Percentiles rank a stretch among this genome's conserved stretches.
Conservation (phyloP, 2,888 invertebrate species). For the Lepidochitona cinerea region DNA sequence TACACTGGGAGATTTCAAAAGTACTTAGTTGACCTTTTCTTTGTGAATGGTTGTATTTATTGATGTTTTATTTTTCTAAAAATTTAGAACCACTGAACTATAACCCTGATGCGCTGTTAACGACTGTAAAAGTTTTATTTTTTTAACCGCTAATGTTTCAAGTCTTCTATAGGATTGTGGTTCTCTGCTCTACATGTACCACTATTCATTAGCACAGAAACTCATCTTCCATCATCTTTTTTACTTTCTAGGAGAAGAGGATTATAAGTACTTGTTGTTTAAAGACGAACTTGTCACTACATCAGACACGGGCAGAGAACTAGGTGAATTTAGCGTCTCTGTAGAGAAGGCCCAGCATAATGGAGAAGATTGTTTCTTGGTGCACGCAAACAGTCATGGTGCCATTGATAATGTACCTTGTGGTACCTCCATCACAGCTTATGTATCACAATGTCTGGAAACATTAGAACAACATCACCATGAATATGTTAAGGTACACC, state of each 20-base stretch:
- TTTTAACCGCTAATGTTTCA: too few species aligned
- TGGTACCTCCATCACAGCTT: constrained; percentile 69
- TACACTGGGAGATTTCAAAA: too few species aligned
- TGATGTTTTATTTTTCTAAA: too few species aligned
- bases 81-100: too few species aligned
- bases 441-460: constrained; percentile 63
- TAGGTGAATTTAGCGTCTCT: constrained; percentile 67
- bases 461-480: constrained; percentile 71
- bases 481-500: constrained; percentile 69
- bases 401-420: constrained; percentile 69
- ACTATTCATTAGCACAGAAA: too few species aligned
- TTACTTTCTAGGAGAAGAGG: constrained; percentile 45
- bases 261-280: constrained; percentile 66
- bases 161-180: too few species aligned
- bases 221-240: too few species aligned
- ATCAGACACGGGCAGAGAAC: constrained; percentile 68
- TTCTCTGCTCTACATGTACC: too few species aligned
- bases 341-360: constrained; percentile 56
- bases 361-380: constrained; percentile 64
- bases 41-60: too few species aligned
- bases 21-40: too few species aligned
- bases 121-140: too few species aligned
- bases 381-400: constrained; percentile 70
- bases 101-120: too few species aligned
- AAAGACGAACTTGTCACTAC: constrained; percentile 66